Conservation (phyloP, 2,797 vertebrate species). For the Macrochelys suwanniensis region DNA sequence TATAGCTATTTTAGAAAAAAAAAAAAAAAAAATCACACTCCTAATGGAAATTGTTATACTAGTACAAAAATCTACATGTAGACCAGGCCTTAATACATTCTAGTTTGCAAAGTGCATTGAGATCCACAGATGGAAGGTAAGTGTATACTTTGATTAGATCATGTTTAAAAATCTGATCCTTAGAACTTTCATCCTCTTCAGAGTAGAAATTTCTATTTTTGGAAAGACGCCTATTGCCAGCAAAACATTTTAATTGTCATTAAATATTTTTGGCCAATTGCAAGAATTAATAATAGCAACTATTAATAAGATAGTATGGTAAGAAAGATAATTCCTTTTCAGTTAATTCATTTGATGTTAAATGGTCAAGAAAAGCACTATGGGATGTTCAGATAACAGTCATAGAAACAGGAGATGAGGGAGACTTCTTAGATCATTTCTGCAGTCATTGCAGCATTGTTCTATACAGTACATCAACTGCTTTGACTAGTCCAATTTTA, state of each 20-base stretch:
- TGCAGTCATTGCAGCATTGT: neutral
- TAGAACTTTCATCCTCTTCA: neutral
- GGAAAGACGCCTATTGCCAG: neutral
- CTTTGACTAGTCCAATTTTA: neutral
- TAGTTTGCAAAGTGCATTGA: neutral
- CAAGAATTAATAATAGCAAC: neutral
- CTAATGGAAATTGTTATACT: neutral
- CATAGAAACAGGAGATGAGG: neutral
- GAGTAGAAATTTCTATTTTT: neutral
- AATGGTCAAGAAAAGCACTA: neutral
- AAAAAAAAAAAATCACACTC: too few species aligned
- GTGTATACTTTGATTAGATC: neutral
- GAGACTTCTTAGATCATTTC: neutral
- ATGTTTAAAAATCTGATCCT: neutral
- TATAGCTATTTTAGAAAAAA: too few species aligned
- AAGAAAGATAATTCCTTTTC: neutral
- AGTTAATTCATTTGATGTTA: neutral
- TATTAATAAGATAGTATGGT: neutral
- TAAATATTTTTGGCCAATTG: neutral
- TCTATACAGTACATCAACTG: fast-evolving
- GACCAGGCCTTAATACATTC: neutral
- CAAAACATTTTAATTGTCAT: conserved; percentile 13
- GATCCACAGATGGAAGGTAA: fast-evolving
- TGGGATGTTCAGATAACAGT: neutral
- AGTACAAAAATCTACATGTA: neutral